Conservation (phyloP, 1,140 invertebrate species). For the roundworm (Caenorhabditis elegans) region WBcel235 BX284604.4:8192001-8192500, state of each 20-base stretch:
- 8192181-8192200: conserved; percentile 3
- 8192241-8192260: not conserved
- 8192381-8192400: not conserved
- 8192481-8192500: conserved; percentile 18
- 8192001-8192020: no score
- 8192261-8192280: conserved; percentile 9
- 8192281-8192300: conserved; percentile 10
- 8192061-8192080: no score
- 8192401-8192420: conserved; percentile 4
- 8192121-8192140: conserved; percentile 11
- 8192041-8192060: no score
- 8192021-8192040: no score
- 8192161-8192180: conserved; percentile 5
- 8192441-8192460: conserved; percentile 1
- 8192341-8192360: not conserved
- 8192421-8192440: not conserved
- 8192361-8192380: not conserved
- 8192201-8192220: conserved; percentile 11
- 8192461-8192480: not conserved
- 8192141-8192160: conserved; percentile 8
- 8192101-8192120: not conserved
- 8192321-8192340: not conserved
- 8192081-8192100: not conserved
- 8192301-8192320: not conserved
- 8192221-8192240: conserved; percentile 26